A percentile compares a stretch with the other conserved stretches of the same genome.
phyloP scores from a whole-genome alignment of 2,888 invertebrate genomes.

The Aphelenchoides bicaudatus region DNA sequence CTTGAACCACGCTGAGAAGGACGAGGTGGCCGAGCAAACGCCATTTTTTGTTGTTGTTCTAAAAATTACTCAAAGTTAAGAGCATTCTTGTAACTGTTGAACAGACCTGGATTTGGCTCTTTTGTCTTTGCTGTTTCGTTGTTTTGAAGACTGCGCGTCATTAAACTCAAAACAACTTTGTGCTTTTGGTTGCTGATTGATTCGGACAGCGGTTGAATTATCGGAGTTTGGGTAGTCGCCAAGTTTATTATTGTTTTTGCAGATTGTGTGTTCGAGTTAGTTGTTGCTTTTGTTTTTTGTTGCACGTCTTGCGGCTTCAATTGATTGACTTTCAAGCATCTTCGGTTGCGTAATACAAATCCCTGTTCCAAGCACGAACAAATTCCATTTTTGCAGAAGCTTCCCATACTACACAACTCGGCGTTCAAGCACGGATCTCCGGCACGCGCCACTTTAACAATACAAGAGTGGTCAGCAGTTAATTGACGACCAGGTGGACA shows the following conservation, averaged over 20 bases:
- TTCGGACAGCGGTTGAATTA: constrained; percentile 10
- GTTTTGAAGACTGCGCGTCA: too few species aligned
- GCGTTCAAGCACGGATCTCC: constrained; percentile 50
- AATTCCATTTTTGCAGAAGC: constrained; percentile 49
- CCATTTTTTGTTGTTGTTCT: constrained; percentile 1
- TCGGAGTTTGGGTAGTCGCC: background rate
- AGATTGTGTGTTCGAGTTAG: background rate
- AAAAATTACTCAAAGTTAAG: too few species aligned
- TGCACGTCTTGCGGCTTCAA: background rate
- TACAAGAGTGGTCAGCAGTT: constrained; percentile 35
- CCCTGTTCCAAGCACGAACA: constrained; percentile 12
- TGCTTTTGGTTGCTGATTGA: too few species aligned
- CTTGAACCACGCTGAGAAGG: too few species aligned
- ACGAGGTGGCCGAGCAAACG: constrained; percentile 20
- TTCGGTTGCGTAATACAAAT: constrained; percentile 3
- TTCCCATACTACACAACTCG: constrained; percentile 48
- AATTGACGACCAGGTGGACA: constrained; percentile 31
- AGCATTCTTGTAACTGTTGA: too few species aligned
- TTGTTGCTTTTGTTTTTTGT: background rate
- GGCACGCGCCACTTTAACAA: constrained; percentile 34
- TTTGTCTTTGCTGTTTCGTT: too few species aligned
- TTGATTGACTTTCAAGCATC: constrained; percentile 1
- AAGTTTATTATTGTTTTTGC: background rate
- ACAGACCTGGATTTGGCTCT: too few species aligned
- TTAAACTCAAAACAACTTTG: too few species aligned